Evolutionary conservation across 2,888 invertebrate genomes (phyloP).

Genomic region (Boloria selene): DNA sequence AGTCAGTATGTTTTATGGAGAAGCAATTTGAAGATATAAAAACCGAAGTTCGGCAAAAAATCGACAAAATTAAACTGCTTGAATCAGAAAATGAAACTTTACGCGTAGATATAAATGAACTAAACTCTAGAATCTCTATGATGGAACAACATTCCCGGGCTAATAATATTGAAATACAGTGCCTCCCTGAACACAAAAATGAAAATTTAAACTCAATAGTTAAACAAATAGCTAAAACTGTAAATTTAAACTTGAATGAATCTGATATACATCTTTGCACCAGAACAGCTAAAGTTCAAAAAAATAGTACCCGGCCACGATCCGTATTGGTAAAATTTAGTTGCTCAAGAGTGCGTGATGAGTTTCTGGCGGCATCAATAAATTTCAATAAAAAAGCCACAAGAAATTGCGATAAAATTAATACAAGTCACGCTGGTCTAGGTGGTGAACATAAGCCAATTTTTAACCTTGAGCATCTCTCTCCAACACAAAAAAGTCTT

Average conservation of each 20-base stretch:
- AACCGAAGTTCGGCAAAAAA: conserved; percentile 12
- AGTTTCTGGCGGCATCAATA: conserved; percentile 11
- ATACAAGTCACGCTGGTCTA: conserved; percentile 36
- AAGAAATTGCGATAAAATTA: conserved; percentile 30
- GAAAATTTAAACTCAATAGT: conserved; percentile 31
- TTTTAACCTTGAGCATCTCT: conserved; percentile 41
- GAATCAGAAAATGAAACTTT: conserved; percentile 18
- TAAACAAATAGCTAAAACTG: conserved; percentile 12
- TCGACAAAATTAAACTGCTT: conserved; percentile 1
- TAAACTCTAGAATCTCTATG: conserved; percentile 19
- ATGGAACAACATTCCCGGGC: conserved; percentile 32
- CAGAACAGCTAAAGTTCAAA: conserved; percentile 11
- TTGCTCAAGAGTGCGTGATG: conserved; percentile 15
- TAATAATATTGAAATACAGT: conserved; percentile 35
- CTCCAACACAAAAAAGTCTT: conserved; percentile 38
- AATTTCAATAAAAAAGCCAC: conserved; percentile 16
- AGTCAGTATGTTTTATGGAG: conserved; percentile 15
- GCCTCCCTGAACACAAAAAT: conserved; percentile 30
- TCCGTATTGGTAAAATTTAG: conserved; percentile 16
- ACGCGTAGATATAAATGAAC: conserved; percentile 7
- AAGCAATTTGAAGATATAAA: conserved; percentile 20
- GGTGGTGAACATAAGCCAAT: conserved; percentile 37
- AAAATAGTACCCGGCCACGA: conserved; percentile 1
- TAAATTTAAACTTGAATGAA: background rate
- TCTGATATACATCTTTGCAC: conserved; percentile 11